A percentile compares a stretch with the other conserved stretches of the same genome.
These are phyloP conservation scores for Mylabris phalerata DNA, from an alignment of 1,140 invertebrate species.

Conservation along the genomic window DNA sequence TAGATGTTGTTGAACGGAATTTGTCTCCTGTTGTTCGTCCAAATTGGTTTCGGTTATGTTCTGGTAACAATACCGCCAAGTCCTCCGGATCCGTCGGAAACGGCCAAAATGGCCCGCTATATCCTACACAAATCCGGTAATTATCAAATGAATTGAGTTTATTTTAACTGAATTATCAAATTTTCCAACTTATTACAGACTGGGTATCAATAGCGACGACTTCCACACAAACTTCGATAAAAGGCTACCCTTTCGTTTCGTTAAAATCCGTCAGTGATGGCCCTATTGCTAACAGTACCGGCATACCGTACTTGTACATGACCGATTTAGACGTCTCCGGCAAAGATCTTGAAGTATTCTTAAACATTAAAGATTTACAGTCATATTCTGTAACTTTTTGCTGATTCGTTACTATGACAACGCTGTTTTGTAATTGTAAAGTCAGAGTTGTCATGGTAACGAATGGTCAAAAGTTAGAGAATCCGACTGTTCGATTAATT, in stretches of 20 bases:
- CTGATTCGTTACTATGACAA: too few relatives aligned
- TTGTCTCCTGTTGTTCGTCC: not conserved
- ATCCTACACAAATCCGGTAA: slow-evolving; percentile 43
- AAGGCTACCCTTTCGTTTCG: slow-evolving; percentile 66
- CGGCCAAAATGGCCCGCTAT: slow-evolving; percentile 43
- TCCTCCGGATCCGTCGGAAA: slow-evolving; percentile 24
- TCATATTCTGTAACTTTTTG: too few relatives aligned
- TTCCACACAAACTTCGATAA: slow-evolving; percentile 53
- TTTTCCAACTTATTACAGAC: slow-evolving; percentile 43
- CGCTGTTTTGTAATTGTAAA: too few relatives aligned
- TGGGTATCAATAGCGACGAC: slow-evolving; percentile 70
- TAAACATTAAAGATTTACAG: too few relatives aligned
- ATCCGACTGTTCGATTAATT: too few relatives aligned
- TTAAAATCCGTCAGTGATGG: slow-evolving; percentile 71
- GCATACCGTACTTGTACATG: slow-evolving; percentile 69
- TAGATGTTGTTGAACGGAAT: slow-evolving; percentile 1
- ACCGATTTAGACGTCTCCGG: slow-evolving; percentile 68
- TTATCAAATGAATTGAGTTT: not conserved
- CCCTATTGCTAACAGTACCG: slow-evolving; percentile 56
- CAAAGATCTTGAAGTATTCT: slow-evolving; percentile 57
- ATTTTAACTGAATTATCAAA: not conserved
- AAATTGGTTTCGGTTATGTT: not conserved
- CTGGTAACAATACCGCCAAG: not conserved
- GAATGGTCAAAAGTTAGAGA: too few relatives aligned
- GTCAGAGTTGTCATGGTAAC: too few relatives aligned